phyloP scores from a whole-genome alignment of 2,888 invertebrate genomes.

The Alviniconcha strummeri region DNA sequence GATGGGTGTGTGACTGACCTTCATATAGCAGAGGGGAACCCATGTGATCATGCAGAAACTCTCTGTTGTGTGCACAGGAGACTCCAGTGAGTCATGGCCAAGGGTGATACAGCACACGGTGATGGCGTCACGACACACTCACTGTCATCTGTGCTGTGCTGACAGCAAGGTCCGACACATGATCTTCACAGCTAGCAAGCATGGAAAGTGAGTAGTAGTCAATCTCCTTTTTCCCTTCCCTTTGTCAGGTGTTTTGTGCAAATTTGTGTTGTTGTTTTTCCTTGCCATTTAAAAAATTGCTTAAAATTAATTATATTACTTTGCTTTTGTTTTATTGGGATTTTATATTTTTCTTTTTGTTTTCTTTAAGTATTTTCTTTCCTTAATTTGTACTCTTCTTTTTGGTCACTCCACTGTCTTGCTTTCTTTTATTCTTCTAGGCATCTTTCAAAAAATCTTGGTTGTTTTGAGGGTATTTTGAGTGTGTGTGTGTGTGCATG shows the following conservation, averaged over 20 bases:
- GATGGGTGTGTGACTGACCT: too few relatives aligned
- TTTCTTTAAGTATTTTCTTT: background rate
- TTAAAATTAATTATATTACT: background rate
- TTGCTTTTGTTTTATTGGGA: background rate
- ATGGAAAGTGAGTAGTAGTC: constrained; percentile 80
- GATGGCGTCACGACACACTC: constrained; percentile 82
- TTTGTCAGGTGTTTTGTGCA: background rate
- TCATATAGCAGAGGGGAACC: too few relatives aligned
- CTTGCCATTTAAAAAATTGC: background rate
- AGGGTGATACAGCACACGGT: constrained; percentile 85
- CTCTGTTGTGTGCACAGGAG: too few relatives aligned
- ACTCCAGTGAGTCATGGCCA: constrained; percentile 79
- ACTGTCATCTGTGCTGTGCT: constrained; percentile 86
- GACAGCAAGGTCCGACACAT: constrained; percentile 85
- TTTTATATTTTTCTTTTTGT: background rate
- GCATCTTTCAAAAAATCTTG: background rate
- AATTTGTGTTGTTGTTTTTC: background rate
- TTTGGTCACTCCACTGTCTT: too few relatives aligned
- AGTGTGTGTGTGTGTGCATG: background rate
- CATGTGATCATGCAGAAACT: too few relatives aligned
- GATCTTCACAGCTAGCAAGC: constrained; percentile 84
- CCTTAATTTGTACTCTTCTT: too few relatives aligned
- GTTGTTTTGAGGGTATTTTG: background rate
- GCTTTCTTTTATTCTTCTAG: background rate
- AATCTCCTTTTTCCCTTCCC: background rate